Evolutionary conservation across 2,797 vertebrate species (phyloP).

Genomic region (Sus cebifrons): DNA sequence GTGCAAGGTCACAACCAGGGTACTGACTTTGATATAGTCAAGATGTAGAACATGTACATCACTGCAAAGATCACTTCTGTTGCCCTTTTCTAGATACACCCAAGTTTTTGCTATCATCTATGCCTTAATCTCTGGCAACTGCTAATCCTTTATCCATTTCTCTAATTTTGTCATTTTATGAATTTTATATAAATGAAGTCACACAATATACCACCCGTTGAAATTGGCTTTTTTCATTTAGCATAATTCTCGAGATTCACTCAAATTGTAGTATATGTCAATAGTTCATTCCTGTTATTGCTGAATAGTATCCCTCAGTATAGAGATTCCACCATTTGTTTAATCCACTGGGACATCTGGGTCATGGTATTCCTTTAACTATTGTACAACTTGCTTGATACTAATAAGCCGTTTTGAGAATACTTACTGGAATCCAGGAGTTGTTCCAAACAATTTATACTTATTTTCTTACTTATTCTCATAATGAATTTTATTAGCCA

Average conservation of each 20-base stretch:
- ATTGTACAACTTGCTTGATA: neutral
- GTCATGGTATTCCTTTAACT: neutral
- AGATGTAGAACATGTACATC: neutral
- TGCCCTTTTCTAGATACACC: neutral
- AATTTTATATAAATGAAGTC: neutral
- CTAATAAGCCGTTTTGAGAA: neutral
- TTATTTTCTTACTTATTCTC: constrained; percentile 14
- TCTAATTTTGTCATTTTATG: neutral
- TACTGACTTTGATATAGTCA: neutral
- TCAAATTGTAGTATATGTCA: neutral
- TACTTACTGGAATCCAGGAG: constrained; percentile 8
- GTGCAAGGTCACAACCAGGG: neutral
- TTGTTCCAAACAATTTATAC: neutral
- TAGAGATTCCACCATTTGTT: neutral
- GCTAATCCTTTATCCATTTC: neutral
- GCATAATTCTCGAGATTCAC: neutral
- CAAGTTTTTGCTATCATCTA: neutral
- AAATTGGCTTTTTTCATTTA: neutral
- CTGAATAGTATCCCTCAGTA: neutral
- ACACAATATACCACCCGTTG: neutral
- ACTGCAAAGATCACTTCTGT: neutral
- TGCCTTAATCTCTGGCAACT: neutral
- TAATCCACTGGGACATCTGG: neutral
- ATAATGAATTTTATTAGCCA: constrained; percentile 21
- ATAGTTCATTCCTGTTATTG: neutral